Evolutionary conservation across 2,888 invertebrate genomes (phyloP).

Genomic region (Sinotaia quadrata): DNA sequence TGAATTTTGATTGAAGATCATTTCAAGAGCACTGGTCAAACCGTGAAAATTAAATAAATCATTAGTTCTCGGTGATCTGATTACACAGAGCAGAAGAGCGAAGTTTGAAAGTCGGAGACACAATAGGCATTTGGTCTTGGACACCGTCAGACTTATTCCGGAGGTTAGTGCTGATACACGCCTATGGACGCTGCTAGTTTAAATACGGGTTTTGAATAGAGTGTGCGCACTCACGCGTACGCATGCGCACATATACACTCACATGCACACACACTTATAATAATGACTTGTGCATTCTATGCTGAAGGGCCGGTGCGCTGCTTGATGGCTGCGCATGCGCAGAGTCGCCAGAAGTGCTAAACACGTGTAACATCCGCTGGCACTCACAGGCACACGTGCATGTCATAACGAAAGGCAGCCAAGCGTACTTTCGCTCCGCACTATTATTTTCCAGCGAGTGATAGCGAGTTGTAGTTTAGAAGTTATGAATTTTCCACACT

Average conservation of each 20-base stretch:
- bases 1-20: too few relatives aligned
- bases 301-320: not conserved
- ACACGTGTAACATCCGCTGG: constrained; percentile 12
- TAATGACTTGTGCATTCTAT: not conserved
- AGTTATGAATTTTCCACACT: constrained; percentile 15
- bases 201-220: not conserved
- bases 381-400: not conserved
- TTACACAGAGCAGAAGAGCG: too few relatives aligned
- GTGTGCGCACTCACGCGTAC: not conserved
- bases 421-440: constrained; percentile 9
- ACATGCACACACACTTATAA: too few relatives aligned
- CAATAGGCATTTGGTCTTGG: too few relatives aligned
- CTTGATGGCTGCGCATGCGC: constrained; percentile 9
- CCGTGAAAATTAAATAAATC: too few relatives aligned
- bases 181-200: too few relatives aligned
- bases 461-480: not conserved
- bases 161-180: too few relatives aligned
- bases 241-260: not conserved
- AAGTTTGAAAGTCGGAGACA: too few relatives aligned
- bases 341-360: not conserved
- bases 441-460: constrained; percentile 17
- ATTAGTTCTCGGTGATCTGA: too few relatives aligned
- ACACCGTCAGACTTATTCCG: too few relatives aligned
- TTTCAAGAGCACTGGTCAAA: too few relatives aligned
- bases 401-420: constrained; percentile 6